A percentile compares a stretch with the other conserved stretches of the same genome.
phyloP scores from a whole-genome alignment of 2,888 invertebrate genomes.

The Barypeithes pellucidus region DNA sequence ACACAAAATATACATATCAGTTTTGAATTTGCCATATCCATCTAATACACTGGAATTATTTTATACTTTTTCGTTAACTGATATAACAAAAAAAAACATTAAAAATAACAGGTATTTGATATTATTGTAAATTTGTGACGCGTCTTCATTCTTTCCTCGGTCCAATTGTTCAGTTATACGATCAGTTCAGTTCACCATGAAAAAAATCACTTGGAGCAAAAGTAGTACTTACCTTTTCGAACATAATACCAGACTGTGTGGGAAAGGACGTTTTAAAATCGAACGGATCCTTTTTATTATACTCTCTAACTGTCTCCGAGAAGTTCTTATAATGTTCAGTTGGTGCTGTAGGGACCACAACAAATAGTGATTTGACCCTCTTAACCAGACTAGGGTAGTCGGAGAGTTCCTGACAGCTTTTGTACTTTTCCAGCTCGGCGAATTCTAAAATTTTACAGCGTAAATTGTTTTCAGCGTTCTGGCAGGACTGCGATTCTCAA shows the following conservation, averaged over 20 bases:
- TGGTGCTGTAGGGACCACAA: constrained; percentile 92
- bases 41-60: too few relatives aligned
- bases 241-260: constrained; percentile 33
- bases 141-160: too few relatives aligned
- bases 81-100: too few relatives aligned
- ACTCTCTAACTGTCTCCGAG: constrained; percentile 84
- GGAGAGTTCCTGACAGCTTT: constrained; percentile 77
- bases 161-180: too few relatives aligned
- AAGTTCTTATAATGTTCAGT: constrained; percentile 82
- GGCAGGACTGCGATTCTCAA: constrained; percentile 2
- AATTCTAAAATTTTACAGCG: constrained; percentile 68
- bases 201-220: too few relatives aligned
- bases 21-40: too few relatives aligned
- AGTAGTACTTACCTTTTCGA: constrained; percentile 51
- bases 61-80: too few relatives aligned
- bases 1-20: too few relatives aligned
- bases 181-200: too few relatives aligned
- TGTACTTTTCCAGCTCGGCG: constrained; percentile 74
- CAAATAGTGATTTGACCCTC: constrained; percentile 86
- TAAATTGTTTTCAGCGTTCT: constrained; percentile 6
- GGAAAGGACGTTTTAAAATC: constrained; percentile 72
- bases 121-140: too few relatives aligned
- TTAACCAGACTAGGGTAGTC: constrained; percentile 75
- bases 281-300: constrained; percentile 87
- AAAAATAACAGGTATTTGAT: too few relatives aligned